These are phyloP conservation scores for Lichenostomus cassidix DNA, from an alignment of 2,113 vertebrate genomes.

Conservation along the genomic window DNA sequence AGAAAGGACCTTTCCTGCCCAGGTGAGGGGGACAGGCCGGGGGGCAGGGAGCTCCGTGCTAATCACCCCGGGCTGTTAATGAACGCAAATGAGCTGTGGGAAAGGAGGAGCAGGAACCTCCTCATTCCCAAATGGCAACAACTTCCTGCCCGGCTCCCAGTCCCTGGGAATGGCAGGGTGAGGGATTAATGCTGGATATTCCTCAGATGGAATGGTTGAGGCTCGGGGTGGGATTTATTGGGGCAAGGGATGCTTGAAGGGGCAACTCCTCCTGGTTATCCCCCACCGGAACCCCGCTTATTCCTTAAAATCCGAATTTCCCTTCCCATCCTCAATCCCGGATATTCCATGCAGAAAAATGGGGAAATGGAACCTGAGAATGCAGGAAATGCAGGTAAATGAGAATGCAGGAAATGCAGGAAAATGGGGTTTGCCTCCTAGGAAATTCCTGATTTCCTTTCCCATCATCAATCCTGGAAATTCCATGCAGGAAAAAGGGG, in stretches of 20 bases:
- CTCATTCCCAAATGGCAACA: not conserved
- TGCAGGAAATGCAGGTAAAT: too few relatives aligned
- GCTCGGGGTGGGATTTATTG: rapidly evolving
- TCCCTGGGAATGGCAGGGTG: not conserved
- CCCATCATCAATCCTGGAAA: rapidly evolving
- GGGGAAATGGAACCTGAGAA: too few relatives aligned
- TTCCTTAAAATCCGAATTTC: not conserved
- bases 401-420: too few relatives aligned
- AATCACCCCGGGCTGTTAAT: not conserved
- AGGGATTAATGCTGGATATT: not conserved
- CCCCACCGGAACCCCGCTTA: not conserved
- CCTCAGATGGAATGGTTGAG: not conserved
- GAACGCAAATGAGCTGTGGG: not conserved
- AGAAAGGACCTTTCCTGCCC: not conserved
- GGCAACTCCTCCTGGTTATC: rapidly evolving
- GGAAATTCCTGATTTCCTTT: not conserved
- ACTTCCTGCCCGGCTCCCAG: not conserved
- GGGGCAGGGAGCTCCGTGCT: not conserved
- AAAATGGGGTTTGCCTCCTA: not conserved
- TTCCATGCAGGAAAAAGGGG: not conserved
- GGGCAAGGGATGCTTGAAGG: not conserved
- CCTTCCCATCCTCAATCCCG: rapidly evolving
- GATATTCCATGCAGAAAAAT: too few relatives aligned
- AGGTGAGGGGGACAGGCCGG: not conserved
- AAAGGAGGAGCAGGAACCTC: not conserved